Conservation (phyloP, 2,888 invertebrate species). For the Ferrisia virgata region DNA sequence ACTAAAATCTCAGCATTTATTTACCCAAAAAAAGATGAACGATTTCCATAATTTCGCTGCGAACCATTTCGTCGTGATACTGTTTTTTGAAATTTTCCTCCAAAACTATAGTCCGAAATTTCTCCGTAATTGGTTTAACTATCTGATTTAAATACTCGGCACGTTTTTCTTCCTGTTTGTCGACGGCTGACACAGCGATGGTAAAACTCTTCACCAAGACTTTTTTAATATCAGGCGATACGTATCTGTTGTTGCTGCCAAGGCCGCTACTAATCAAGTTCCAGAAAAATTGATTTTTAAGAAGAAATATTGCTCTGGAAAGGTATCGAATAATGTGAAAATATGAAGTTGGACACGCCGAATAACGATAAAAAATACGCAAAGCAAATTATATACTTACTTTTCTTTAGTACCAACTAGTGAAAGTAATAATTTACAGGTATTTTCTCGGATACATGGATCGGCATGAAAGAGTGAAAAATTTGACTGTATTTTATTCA, state of each 20-base stretch:
- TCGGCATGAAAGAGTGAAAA: slow-evolving; percentile 64
- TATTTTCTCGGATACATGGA: slow-evolving; percentile 61
- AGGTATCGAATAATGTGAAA: no score
- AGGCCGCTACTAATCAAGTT: slow-evolving; percentile 38
- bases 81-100: slow-evolving; percentile 58
- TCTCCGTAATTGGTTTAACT: slow-evolving; percentile 58
- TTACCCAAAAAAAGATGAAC: slow-evolving; percentile 68
- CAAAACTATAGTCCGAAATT: slow-evolving; percentile 59
- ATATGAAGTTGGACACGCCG: no score
- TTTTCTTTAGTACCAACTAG: slow-evolving; percentile 58
- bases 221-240: slow-evolving; percentile 32
- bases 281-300: slow-evolving; percentile 38
- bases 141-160: slow-evolving; percentile 50
- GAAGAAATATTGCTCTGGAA: slow-evolving; percentile 6
- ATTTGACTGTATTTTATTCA: slow-evolving; percentile 65
- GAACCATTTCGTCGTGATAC: slow-evolving; percentile 63
- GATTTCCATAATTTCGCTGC: slow-evolving; percentile 68
- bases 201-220: slow-evolving; percentile 33
- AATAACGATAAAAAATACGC: slow-evolving; percentile 16
- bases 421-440: slow-evolving; percentile 61
- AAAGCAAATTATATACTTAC: slow-evolving; percentile 53
- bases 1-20: background rate
- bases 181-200: background rate
- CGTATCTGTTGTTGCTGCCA: slow-evolving; percentile 15
- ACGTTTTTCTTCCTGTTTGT: slow-evolving; percentile 24